Base-by-base conservation (phyloP, 2,888 invertebrate genomes). In the Drosophila fungiperda region DNA sequence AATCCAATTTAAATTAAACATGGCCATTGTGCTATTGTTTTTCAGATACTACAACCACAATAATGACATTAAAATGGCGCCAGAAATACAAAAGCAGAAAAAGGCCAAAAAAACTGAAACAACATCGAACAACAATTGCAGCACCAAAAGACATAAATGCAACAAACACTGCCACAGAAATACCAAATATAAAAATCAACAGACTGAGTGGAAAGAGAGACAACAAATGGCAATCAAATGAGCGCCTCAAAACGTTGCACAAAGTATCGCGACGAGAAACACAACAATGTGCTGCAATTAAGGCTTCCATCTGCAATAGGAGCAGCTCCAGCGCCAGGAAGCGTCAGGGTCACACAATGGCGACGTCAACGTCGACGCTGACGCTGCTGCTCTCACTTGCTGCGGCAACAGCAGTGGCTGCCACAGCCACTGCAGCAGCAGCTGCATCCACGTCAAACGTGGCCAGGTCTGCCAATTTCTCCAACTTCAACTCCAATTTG, bases 1-100 rank as follows among this genome's bases (percentile, higher is more conserved):
- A n/a, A 20, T 32, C 20, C 12, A 49, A 36, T 42, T 64, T 32
- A 45, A 45, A 20, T 45, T 3, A 20, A 20, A 45, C 1, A 45
- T 23, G 20, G 20, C 20, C 15, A 45, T 36, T 6, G 57, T 52
- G n/a, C 64, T 91, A 87, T 8, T 86, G 15, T 42, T 23, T 23
- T 45, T 15, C 45, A 92, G 92, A 85, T 82, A 76, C 82, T 74
- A 82, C 76, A 88, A 77, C 79, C 70, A 76, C 90, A 89, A 91
- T 86, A 89, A 92, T 92, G 92, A 90, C 92, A 85, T 83, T 90
- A 73, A 92, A 91, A 92, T 93, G 93, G 92, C 90, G 92, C 73
- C 92, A 91, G 75, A 92, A 92, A 91, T 90, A 87, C 84, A 91
- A 93, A 90, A 91, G 85, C 86, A 90, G 89, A 86, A 90, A 87